Percentiles rank a stretch among this genome's conserved stretches.
Conservation (phyloP, 2,797 vertebrate species). For the Gadopsis marmoratus region DNA sequence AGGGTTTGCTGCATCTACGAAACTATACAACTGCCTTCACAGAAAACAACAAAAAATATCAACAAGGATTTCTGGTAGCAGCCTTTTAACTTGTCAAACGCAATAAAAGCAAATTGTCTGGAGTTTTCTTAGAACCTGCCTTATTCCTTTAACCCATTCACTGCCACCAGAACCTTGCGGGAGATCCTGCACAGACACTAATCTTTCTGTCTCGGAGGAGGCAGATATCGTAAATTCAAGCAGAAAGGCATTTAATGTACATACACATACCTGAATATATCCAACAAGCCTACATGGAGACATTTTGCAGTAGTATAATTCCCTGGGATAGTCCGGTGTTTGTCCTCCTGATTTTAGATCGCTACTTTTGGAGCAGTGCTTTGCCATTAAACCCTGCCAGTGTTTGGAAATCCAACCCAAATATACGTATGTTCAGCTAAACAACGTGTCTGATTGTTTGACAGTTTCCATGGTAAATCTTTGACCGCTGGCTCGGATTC, state of each 20-base stretch:
- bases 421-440: slow-evolving; percentile 52
- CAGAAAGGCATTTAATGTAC: not conserved
- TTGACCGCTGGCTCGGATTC: slow-evolving; percentile 48
- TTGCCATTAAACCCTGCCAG: slow-evolving; percentile 36
- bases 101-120: not conserved
- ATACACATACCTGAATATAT: slow-evolving; percentile 18
- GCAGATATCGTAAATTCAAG: slow-evolving; percentile 22
- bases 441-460: slow-evolving; percentile 66
- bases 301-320: slow-evolving; percentile 27
- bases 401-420: slow-evolving; percentile 61
- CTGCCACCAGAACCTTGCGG: slow-evolving; percentile 6
- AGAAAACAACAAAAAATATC: not conserved
- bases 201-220: slow-evolving; percentile 10
- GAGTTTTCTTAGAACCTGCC: not conserved
- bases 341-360: slow-evolving; percentile 45
- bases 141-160: not conserved
- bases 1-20: not conserved
- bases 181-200: slow-evolving; percentile 5
- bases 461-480: slow-evolving; percentile 65
- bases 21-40: not conserved
- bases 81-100: slow-evolving; percentile 35
- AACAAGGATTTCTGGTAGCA: not conserved
- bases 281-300: slow-evolving; percentile 14
- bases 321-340: slow-evolving; percentile 38
- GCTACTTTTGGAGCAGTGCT: slow-evolving; percentile 38